Base-by-base conservation (phyloP, 2,113 vertebrate species). In the Lucifuga dentata region DNA sequence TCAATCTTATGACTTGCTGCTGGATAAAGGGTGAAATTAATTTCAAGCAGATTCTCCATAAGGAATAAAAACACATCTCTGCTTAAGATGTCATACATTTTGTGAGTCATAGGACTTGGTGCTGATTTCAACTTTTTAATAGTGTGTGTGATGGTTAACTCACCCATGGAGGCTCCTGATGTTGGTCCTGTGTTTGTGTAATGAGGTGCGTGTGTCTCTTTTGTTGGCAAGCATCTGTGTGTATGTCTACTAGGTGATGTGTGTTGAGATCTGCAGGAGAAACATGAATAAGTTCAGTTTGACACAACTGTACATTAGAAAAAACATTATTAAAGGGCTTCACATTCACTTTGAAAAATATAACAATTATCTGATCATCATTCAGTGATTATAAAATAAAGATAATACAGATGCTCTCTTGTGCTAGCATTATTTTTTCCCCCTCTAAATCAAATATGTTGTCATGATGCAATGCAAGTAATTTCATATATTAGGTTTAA, bases 1-100 rank as follows among this genome's bases (percentile, higher is more conserved):
- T 19, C 21, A 5, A 64, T 41, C 61, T 59, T 52, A 45, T 70
- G 71, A 76, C 72, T 45, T 7, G 4, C 32, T 58, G 62, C 36
- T 32, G 23, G 11, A 39, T 40, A 9, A 57, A 35, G 15, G 33
- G 53, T 67, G 61, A 70, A 68, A 81, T 68, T n/a, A 2, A 56
- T 51, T 50, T 46, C 5, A 32, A 32, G 24, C 17, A 52, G 38
- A 32, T 5, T n/a, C n/a, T 3, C 32, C 20, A 5, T 35, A 51
- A 39, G 5, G 39, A 66, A 66, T 10, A 55, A 9, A 49, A 26
- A 8, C 13, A 41, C 7, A 35, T 40, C 24, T 58, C 26, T 35
- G 7, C 17, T 23, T n/a, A n/a, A n/a, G n/a, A 16, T 11, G 11
- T 16, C 11, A 45, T 23, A 20, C 6, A 21, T n/a, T 2, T 11